A percentile compares a stretch with the other conserved stretches of the same genome.
These are phyloP conservation scores for Lasioglossum leucozonium DNA, from an alignment of 2,888 invertebrate species.

Conservation along the genomic window DNA sequence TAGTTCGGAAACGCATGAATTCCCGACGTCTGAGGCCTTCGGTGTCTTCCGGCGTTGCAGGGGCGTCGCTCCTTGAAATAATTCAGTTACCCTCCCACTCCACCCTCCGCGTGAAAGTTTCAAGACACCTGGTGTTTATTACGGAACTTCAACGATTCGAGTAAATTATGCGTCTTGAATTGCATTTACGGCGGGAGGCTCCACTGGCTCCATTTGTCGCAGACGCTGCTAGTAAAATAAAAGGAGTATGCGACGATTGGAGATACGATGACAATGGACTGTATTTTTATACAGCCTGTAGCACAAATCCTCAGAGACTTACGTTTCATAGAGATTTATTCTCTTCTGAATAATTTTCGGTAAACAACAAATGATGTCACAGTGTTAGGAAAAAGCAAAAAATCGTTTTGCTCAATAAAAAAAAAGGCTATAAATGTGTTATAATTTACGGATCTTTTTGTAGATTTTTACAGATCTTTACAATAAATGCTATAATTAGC, in stretches of 20 bases:
- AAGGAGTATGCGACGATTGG: background rate
- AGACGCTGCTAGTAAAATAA: background rate
- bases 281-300: background rate
- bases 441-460: too few relatives aligned
- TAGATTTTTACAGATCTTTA: too few relatives aligned
- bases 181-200: background rate
- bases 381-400: background rate
- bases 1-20: background rate
- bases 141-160: constrained; percentile 3
- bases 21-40: background rate
- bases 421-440: background rate
- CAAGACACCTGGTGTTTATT: background rate
- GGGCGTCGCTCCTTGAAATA: background rate
- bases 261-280: background rate
- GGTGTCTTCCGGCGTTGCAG: background rate
- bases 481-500: too few relatives aligned
- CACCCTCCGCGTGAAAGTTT: background rate
- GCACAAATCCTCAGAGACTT: background rate
- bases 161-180: background rate
- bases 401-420: background rate
- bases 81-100: background rate
- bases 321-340: background rate
- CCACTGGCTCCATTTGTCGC: background rate
- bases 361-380: too few relatives aligned
- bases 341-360: background rate